phyloP scores from a whole-genome alignment of 2,797 vertebrate genomes.

The Nannoperca obscura region DNA sequence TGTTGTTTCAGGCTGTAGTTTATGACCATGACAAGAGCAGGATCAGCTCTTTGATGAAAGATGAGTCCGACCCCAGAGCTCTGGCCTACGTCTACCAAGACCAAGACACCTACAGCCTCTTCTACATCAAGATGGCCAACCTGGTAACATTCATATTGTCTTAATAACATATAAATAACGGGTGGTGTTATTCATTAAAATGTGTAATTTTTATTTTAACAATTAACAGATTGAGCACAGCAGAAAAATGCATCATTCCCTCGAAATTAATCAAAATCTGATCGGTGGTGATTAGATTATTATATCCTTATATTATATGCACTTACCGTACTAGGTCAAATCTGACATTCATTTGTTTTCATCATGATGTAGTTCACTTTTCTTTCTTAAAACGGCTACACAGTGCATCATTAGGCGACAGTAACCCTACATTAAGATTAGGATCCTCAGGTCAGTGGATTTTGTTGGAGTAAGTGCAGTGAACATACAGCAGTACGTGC shows the following conservation, averaged over 20 bases:
- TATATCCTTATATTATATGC: too few species aligned
- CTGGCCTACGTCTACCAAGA: slow-evolving; percentile 78
- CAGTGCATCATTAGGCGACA: too few species aligned
- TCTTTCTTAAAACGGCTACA: too few species aligned
- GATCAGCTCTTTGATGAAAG: slow-evolving; percentile 76
- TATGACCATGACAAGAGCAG: slow-evolving; percentile 67
- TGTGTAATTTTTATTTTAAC: not conserved
- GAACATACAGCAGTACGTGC: not conserved
- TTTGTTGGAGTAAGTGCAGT: not conserved
- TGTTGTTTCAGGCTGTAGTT: slow-evolving; percentile 61
- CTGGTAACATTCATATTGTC: slow-evolving; percentile 53
- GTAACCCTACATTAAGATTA: not conserved
- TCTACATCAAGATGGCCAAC: slow-evolving; percentile 78
- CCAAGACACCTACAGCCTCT: slow-evolving; percentile 64
- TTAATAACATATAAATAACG: not conserved
- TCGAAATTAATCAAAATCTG: too few species aligned
- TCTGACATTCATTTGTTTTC: too few species aligned
- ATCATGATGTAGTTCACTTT: too few species aligned
- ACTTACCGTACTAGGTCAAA: too few species aligned
- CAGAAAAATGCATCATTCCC: too few species aligned
- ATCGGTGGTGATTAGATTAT: too few species aligned
- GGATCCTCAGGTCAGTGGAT: not conserved
- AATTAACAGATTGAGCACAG: not conserved
- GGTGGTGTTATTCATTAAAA: not conserved
- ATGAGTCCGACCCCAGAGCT: slow-evolving; percentile 78